Evolutionary conservation across 2,797 vertebrate species (phyloP).

Genomic region (Momotus momota): DNA sequence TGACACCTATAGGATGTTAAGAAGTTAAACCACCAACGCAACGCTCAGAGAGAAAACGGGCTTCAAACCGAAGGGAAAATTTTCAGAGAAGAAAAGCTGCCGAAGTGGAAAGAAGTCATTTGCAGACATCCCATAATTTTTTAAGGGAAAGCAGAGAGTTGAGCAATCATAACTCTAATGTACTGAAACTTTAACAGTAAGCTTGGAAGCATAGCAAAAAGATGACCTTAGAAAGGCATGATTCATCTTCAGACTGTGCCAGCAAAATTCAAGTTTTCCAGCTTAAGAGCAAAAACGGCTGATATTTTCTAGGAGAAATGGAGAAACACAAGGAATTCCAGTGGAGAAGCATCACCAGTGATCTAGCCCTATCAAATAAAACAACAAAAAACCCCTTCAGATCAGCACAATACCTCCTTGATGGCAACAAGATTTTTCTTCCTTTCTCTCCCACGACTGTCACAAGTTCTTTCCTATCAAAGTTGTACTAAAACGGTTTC

Average conservation of each 20-base stretch:
- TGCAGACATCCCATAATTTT: constrained; percentile 49
- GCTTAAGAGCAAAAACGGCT: neutral
- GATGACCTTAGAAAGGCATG: constrained; percentile 7
- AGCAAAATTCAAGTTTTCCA: neutral
- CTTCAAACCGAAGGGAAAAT: neutral
- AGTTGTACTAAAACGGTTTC: neutral
- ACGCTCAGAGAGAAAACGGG: neutral
- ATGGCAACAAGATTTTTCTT: neutral
- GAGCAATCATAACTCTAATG: constrained; percentile 53
- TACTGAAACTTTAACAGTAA: constrained; percentile 56
- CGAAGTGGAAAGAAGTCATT: constrained; percentile 38
- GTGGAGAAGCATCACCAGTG: neutral
- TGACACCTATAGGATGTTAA: neutral
- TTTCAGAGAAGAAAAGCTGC: constrained; percentile 5
- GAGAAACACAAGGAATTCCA: neutral
- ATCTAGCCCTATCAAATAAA: neutral
- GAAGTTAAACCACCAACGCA: neutral
- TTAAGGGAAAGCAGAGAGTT: constrained; percentile 25
- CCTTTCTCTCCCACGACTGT: neutral
- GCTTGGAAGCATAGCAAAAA: constrained; percentile 54
- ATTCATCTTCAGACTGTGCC: neutral
- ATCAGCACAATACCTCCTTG: neutral
- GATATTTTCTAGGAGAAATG: neutral
- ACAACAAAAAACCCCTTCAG: neutral
- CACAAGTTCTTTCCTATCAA: neutral